Evolutionary conservation across 2,888 invertebrate genomes (phyloP), one percentile per base, ranked within the genome.

Genomic region (Stenichneumon culpator): DNA sequence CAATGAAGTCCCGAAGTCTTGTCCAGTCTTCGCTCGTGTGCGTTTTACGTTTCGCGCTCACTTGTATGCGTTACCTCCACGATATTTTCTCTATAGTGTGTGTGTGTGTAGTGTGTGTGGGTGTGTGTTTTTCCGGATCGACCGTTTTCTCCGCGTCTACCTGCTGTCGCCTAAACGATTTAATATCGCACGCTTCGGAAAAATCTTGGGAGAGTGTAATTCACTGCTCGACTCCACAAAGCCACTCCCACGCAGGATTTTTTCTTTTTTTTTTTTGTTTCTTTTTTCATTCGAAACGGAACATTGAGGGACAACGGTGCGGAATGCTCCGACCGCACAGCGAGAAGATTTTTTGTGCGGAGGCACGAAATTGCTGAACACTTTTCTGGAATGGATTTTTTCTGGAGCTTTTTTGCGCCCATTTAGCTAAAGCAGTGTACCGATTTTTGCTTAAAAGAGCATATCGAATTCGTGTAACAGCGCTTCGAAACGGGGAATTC

Each of bases 231-330:
- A 19, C 11, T 54, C 22, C 54, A 44, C 22, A 36, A 16, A 36
- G 69, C 80, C 85, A 85, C 82, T 82, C 85, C 85, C 75, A 60
- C 79, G 82, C 72, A 57, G 70, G 67, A 68, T 57, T 67, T 32
- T 52, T 65, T 19, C 77, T 32, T 32, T 57, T 70, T 28, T 39
- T 65, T 19, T 36, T 36, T 36, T 36, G 7, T 9, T 36, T 36
- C 70, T 79, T 25, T 25, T 60, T 63, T 83, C 74, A 75, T 85
- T 52, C 82, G 50, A 44, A 60, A 65, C 75, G 68, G 19, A 72
- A 79, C 82, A 82, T 85, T 85, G 79, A 70, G 74, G 67, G 79
- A 82, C 79, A 79, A 84, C 79, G 69, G 77, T 19, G 54, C 63
- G 28, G 70, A 65, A 54, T 50, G 74, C 68, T 67, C 47, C 44